Percentiles rank a stretch among this genome's conserved stretches.
These are phyloP conservation scores for Caenorhabditis wallacei DNA, from an alignment of 2,888 invertebrate species.

Conservation along the genomic window DNA sequence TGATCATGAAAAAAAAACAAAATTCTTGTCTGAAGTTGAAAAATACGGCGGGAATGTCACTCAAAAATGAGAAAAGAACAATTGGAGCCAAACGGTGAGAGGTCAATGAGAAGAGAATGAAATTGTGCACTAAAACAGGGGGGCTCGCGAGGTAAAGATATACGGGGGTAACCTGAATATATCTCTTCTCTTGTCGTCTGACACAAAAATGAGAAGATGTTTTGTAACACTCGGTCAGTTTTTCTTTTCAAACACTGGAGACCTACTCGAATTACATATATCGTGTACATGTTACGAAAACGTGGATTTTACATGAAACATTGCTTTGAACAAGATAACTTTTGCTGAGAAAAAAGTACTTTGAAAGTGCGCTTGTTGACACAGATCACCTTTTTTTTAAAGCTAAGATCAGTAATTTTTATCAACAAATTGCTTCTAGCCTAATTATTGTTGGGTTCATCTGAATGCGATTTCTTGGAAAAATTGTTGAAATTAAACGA, in stretches of 20 bases:
- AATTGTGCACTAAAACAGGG: conserved; percentile 53
- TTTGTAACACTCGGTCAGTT: conserved; percentile 67
- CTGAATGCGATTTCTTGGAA: neutral
- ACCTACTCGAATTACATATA: conserved; percentile 60
- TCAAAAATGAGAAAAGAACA: conserved; percentile 31
- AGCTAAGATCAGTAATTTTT: neutral
- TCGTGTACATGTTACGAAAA: conserved; percentile 60
- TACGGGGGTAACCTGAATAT: conserved; percentile 53
- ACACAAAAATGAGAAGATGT: conserved; percentile 57
- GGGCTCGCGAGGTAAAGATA: conserved; percentile 3
- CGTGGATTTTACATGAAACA: conserved; percentile 52
- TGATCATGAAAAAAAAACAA: conserved; percentile 23
- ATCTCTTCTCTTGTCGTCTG: conserved; percentile 31
- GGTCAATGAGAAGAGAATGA: conserved; percentile 48
- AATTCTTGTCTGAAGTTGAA: conserved; percentile 13
- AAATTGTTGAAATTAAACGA: neutral
- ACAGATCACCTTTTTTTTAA: neutral
- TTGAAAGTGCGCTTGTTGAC: neutral
- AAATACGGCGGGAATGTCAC: neutral
- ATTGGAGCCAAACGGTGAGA: conserved; percentile 50
- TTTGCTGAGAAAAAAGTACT: neutral
- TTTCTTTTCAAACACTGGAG: conserved; percentile 52
- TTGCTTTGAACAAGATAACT: neutral
- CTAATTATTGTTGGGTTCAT: too few relatives aligned
- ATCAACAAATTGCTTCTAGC: too few relatives aligned